phyloP scores from a whole-genome alignment of 2,797 vertebrate species.

The Sebastes jordani region DNA sequence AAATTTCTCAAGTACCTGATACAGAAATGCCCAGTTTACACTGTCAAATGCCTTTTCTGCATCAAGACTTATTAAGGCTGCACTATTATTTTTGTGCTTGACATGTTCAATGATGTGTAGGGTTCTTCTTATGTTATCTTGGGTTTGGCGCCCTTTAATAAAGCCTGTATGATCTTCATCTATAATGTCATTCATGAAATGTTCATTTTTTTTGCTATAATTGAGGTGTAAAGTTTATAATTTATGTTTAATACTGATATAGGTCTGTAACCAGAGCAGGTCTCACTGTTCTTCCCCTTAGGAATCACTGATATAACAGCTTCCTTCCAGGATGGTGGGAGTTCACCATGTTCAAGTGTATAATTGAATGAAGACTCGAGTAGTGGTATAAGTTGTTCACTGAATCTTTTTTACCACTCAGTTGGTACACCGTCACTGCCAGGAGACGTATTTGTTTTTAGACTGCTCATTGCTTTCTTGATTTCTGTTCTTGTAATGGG shows the following conservation, averaged over 20 bases:
- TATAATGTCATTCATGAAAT: neutral
- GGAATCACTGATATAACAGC: slow-evolving; percentile 2
- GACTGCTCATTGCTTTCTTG: neutral
- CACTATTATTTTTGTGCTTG: too few relatives aligned
- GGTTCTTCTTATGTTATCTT: neutral
- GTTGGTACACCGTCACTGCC: neutral
- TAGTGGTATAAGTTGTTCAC: neutral
- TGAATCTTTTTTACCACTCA: slow-evolving; percentile 10
- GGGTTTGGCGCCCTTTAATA: neutral
- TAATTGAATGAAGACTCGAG: neutral
- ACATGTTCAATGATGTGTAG: too few relatives aligned
- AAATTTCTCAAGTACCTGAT: too few relatives aligned
- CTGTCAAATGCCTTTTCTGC: too few relatives aligned
- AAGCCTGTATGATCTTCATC: neutral
- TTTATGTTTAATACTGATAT: neutral
- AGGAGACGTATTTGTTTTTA: neutral
- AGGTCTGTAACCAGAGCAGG: neutral
- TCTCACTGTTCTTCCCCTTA: neutral
- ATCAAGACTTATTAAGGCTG: too few relatives aligned
- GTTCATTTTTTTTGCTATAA: neutral
- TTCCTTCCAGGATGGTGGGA: slow-evolving; percentile 3
- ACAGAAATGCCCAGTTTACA: too few relatives aligned
- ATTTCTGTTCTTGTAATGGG: neutral
- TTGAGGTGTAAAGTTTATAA: neutral
- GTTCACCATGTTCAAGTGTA: neutral